These are phyloP conservation scores for Diachrysia chrysitis DNA, from an alignment of 2,888 invertebrate genomes.

Conservation along the genomic window DNA sequence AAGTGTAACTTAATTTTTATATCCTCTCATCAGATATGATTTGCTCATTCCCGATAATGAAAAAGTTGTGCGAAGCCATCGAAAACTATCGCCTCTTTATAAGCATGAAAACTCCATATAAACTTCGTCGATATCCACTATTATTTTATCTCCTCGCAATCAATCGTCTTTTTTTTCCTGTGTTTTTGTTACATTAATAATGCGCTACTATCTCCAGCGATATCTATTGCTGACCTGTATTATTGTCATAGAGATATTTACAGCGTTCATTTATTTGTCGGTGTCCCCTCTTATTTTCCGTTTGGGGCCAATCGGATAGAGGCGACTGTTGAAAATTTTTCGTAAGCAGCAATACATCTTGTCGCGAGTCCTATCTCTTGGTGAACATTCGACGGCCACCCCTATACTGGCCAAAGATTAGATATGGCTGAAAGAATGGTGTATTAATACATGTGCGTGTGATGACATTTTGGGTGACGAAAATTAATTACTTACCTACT, in stretches of 20 bases:
- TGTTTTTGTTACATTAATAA: conserved; percentile 88
- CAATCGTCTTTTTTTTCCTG: conserved; percentile 82
- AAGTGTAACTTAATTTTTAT: conserved; percentile 45
- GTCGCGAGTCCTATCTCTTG: conserved; percentile 87
- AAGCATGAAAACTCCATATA: conserved; percentile 61
- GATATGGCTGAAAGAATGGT: conserved; percentile 15
- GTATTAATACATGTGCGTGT: background rate
- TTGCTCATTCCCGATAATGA: conserved; percentile 42
- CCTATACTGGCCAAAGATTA: conserved; percentile 79
- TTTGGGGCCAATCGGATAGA: conserved; percentile 88
- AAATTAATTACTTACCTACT: background rate
- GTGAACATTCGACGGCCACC: conserved; percentile 88
- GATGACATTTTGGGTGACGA: background rate
- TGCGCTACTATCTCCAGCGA: conserved; percentile 83
- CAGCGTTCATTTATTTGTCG: conserved; percentile 87
- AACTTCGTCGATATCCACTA: conserved; percentile 74
- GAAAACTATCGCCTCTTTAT: conserved; percentile 47
- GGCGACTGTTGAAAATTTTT: conserved; percentile 88
- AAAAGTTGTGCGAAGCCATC: conserved; percentile 50
- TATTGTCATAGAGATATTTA: conserved; percentile 89
- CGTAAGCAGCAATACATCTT: conserved; percentile 89
- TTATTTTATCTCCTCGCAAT: conserved; percentile 78
- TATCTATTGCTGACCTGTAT: conserved; percentile 90
- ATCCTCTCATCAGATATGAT: conserved; percentile 50
- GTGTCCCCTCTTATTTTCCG: conserved; percentile 89